A percentile compares a stretch with the other conserved stretches of the same genome.
These are phyloP conservation scores for Micrastur ruficollis DNA, from an alignment of 2,797 vertebrate species.

Conservation along the genomic window DNA sequence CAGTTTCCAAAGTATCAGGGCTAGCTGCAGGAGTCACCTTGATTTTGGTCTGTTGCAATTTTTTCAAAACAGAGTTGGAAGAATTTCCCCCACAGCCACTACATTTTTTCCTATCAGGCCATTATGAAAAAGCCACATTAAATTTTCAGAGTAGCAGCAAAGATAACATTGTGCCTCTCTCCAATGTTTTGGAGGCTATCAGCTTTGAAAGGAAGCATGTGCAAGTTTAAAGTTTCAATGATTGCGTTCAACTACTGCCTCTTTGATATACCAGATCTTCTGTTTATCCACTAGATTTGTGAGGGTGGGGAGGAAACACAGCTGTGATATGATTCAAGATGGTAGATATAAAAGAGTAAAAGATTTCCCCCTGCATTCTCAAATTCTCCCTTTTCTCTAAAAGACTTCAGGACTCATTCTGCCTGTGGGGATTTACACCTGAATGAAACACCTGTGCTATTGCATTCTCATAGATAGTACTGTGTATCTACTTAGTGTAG, in stretches of 20 bases:
- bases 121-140: neutral
- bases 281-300: slow-evolving; percentile 16
- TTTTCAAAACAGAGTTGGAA: neutral
- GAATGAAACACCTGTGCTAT: neutral
- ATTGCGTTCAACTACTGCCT: neutral
- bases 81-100: neutral
- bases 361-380: neutral
- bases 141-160: slow-evolving; percentile 16
- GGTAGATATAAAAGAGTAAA: neutral
- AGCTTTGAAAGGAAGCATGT: slow-evolving; percentile 30
- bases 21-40: neutral
- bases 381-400: neutral
- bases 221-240: neutral
- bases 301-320: slow-evolving; percentile 34
- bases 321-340: slow-evolving; percentile 13
- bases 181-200: slow-evolving; percentile 16
- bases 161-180: slow-evolving; percentile 30
- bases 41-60: neutral
- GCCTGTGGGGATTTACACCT: neutral
- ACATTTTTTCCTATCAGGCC: neutral
- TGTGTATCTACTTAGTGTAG: neutral
- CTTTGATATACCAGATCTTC: slow-evolving; percentile 21
- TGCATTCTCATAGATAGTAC: neutral
- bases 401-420: neutral
- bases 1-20: neutral